Evolutionary conservation across 2,797 vertebrate genomes (phyloP).

Genomic region (Bradypus variegatus): DNA sequence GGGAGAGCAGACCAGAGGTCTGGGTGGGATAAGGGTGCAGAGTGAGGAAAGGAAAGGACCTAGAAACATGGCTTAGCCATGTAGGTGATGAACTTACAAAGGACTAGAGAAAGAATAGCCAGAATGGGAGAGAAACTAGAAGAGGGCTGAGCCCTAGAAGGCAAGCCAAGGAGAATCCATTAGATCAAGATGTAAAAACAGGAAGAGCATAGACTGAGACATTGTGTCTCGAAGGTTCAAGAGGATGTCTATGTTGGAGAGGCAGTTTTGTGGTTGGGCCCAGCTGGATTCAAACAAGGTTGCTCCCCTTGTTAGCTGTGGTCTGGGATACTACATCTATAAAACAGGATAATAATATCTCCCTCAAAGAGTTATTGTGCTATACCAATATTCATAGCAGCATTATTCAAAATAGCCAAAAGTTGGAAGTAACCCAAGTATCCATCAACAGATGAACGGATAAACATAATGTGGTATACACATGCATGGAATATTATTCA

Average conservation of each 20-base stretch:
- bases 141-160: background rate
- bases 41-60: constrained; percentile 11
- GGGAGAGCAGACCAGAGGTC: background rate
- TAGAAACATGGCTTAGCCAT: constrained; percentile 10
- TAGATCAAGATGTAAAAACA: background rate
- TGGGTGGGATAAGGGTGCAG: background rate
- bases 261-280: background rate
- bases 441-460: too few species aligned
- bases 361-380: background rate
- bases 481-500: too few species aligned
- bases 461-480: too few species aligned
- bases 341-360: background rate
- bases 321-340: background rate
- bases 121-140: constrained; percentile 2
- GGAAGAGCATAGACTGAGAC: background rate
- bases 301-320: background rate
- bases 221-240: background rate
- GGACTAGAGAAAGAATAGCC: background rate
- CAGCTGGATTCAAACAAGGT: background rate
- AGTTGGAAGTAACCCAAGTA: too few species aligned
- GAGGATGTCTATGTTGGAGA: background rate
- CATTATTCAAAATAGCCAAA: too few species aligned
- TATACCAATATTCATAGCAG: too few species aligned
- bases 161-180: background rate
- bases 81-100: background rate